Evolutionary conservation across 2,797 vertebrate species (phyloP), one percentile per base, ranked within the genome.

Genomic region (Cryptoprocta ferox): DNA sequence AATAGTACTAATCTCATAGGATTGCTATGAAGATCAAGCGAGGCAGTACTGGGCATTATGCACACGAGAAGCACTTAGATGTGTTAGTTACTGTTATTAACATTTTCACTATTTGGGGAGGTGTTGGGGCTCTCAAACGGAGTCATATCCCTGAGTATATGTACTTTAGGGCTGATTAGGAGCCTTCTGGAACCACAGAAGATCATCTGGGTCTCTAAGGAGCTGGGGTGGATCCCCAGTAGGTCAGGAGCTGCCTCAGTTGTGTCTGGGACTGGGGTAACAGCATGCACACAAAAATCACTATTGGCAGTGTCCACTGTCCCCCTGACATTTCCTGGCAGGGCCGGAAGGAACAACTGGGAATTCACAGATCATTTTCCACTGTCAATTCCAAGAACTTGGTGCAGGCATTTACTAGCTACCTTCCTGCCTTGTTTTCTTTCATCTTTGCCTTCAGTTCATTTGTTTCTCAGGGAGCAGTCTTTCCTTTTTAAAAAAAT

Each of bases 21-120:
- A 18, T 88, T 79, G 18, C 68, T 90, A 37, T 16, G 48, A 95
- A 82, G 84, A 85, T 53, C 63, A 95, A 95, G 59, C 70, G 80
- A 80, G n/a, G 63, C 75, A 7, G 8, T 75, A 53, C 28, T 66
- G 85, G 75, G 65, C 8, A 28, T 65, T 48, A 70, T 37, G 15
- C 19, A 37, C 21, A 83, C 59, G 90, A 19, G 86, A 86, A 59
- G 24, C 14, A n/a, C 61, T 71, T 81, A 32, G 21, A 63, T 53
- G 61, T 37, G 21, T 89, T 53, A 73, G 39, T 68, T 91, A 35
- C 42, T 48, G 1, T 80, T 80, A 68, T 76, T 82, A 79, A 66
- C 76, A 61, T 26, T 32, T 85, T 84, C 76, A 71, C 85, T 42
- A 50, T 92, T 79, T 87, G 59, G n/a, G 45, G 6, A 50, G 56